Evolutionary conservation across 1,140 invertebrate species (phyloP).

Genomic region (Dendroctonus valens): DNA sequence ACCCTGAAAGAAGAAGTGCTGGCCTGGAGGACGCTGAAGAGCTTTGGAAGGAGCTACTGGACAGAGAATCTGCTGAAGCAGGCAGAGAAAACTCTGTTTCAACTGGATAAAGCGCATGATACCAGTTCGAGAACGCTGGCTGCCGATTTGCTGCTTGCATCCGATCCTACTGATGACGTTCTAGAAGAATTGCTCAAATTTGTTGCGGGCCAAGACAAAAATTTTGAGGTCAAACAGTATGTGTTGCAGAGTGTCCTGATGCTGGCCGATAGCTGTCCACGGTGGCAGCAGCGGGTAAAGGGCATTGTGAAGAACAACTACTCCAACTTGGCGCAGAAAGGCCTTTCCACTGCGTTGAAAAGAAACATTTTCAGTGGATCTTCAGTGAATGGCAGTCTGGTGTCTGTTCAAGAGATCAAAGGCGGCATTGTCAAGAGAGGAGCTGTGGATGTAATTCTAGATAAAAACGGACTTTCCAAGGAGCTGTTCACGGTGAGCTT

Average conservation of each 20-base stretch:
- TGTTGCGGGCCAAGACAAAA: constrained; percentile 55
- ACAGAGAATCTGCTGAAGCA: constrained; percentile 52
- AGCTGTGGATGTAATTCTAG: constrained; percentile 68
- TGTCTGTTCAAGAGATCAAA: constrained; percentile 73
- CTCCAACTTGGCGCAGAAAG: constrained; percentile 62
- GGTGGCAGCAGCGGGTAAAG: constrained; percentile 52
- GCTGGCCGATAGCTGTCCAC: constrained; percentile 54
- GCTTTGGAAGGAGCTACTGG: constrained; percentile 55
- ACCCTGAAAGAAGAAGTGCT: constrained; percentile 57
- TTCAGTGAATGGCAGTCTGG: constrained; percentile 67
- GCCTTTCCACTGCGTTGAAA: constrained; percentile 70
- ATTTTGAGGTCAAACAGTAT: constrained; percentile 69
- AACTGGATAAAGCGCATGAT: constrained; percentile 62
- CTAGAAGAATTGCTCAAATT: constrained; percentile 58
- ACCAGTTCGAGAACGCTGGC: constrained; percentile 71
- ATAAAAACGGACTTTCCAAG: constrained; percentile 54
- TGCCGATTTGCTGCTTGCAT: constrained; percentile 68
- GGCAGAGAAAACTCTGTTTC: constrained; percentile 63
- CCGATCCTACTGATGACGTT: constrained; percentile 54
- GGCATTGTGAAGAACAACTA: constrained; percentile 62
- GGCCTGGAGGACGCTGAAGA: constrained; percentile 64
- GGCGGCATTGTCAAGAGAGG: constrained; percentile 74
- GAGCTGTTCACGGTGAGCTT: constrained; percentile 54
- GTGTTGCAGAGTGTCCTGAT: constrained; percentile 64
- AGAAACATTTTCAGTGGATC: constrained; percentile 59